Evolutionary conservation across 2,888 invertebrate species (phyloP), one percentile per base, ranked within the genome.

Genomic region (Scaptodrosophila latifasciaeformis): DNA sequence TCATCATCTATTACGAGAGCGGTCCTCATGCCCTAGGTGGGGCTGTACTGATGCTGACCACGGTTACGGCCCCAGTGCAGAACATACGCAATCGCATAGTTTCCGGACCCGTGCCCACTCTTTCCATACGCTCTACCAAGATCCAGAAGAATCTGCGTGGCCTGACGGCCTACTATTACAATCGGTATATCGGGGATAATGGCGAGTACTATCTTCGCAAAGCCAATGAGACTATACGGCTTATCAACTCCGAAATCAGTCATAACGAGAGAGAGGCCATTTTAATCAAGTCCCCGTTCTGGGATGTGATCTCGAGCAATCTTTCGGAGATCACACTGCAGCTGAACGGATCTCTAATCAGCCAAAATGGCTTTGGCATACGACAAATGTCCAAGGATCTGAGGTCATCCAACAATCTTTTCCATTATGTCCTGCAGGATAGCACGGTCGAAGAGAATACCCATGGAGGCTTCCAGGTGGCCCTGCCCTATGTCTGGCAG

Each of bases 321-420:
- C 89, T 97, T 46, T 95, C 96, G 0, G 96, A 96, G 88, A 92
- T 98, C 43, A 92, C 93, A 0, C 91, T 98, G 62, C 94, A 94
- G 87, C 89, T 99, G 1, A 96, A 97, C 72, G 91, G 91, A 66
- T 93, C 93, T 46, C 88, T 93, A 54, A 93, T 99, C 31, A 91
- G 91, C 0, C 93, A 95, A 75, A 99, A 99, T 84, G 93, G 93
- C 0, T 91, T 90, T 83, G 96, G 97, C 10, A 91, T 98, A 60
- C 90, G 91, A 50, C 97, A 98, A 72, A 93, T 95, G 74, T 96
- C 96, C 37, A 91, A 96, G 79, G 97, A 99, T 86, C 90, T 99
- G 70, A 91, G 97, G 67, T 94, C 96, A 61, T 97, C 98, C 0
- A 99, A 99, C 81, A 99, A 99, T 87, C 89, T 99, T 1, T 99